Evolutionary conservation across 2,797 vertebrate species (phyloP).

Genomic region (Serranus cabrilla): DNA sequence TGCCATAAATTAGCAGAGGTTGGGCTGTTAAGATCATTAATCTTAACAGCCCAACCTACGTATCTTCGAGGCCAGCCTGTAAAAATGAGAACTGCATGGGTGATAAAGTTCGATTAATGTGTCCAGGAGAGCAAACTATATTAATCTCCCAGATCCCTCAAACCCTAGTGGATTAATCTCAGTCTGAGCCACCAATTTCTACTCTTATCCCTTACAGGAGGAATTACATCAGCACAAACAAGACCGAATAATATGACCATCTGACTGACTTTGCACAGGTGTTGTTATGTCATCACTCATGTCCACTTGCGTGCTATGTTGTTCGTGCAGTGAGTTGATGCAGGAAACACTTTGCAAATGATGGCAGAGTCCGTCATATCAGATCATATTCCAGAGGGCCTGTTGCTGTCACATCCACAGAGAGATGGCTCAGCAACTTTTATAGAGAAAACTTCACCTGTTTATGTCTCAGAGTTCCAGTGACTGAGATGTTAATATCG

Average conservation of each 20-base stretch:
- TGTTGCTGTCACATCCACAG: conserved; percentile 3
- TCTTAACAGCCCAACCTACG: conserved; percentile 1
- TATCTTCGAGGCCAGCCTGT: conserved; percentile 1
- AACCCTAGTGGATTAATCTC: conserved; percentile 29
- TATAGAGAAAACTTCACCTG: neutral
- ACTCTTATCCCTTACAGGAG: neutral
- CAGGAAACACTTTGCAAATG: conserved; percentile 10
- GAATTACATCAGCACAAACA: conserved; percentile 31
- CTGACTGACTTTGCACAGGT: conserved; percentile 11
- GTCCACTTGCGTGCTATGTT: neutral
- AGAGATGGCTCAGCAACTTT: conserved; percentile 18
- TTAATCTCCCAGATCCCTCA: conserved; percentile 22
- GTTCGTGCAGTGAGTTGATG: neutral
- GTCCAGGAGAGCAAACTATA: conserved; percentile 5
- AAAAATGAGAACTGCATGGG: neutral
- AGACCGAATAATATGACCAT: conserved; percentile 24
- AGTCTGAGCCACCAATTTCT: neutral
- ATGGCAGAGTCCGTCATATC: conserved; percentile 9
- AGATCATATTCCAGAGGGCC: conserved; percentile 20
- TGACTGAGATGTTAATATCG: conserved; percentile 26
- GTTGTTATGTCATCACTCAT: conserved; percentile 32
- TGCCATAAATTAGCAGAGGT: conserved; percentile 17
- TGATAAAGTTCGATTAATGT: conserved; percentile 20
- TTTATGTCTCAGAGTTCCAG: conserved; percentile 2
- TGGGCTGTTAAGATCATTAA: conserved; percentile 16